Conservation (phyloP, 2,888 invertebrate species). For the Andrena marginata region DNA sequence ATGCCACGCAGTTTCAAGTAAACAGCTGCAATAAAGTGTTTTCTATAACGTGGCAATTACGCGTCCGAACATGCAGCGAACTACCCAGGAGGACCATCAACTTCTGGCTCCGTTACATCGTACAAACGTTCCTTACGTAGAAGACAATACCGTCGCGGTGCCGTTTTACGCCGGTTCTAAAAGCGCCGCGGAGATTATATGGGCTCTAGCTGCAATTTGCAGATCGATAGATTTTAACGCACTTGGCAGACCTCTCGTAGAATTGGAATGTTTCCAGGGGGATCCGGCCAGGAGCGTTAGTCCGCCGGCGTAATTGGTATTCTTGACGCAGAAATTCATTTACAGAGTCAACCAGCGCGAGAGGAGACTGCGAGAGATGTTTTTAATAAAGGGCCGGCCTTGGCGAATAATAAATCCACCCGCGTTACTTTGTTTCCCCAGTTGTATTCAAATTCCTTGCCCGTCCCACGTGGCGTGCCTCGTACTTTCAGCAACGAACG, state of each 20-base stretch:
- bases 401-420: conserved; percentile 29
- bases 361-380: conserved; percentile 53
- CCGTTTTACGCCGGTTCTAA: conserved; percentile 54
- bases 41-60: neutral
- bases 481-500: too few relatives aligned
- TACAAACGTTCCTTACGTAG: conserved; percentile 39
- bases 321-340: conserved; percentile 69
- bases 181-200: conserved; percentile 62
- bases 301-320: conserved; percentile 66
- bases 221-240: conserved; percentile 74
- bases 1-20: too few relatives aligned
- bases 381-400: conserved; percentile 58
- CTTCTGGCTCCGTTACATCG: conserved; percentile 39
- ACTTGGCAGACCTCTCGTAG: conserved; percentile 67
- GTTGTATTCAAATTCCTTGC: conserved; percentile 10
- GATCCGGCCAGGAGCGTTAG: conserved; percentile 57
- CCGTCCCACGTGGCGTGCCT: neutral
- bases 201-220: conserved; percentile 68
- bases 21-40: neutral
- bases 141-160: conserved; percentile 30
- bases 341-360: conserved; percentile 57
- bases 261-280: conserved; percentile 70
- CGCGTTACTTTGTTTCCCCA: neutral
- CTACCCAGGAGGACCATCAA: neutral
- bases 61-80: neutral